Conservation (phyloP, 2,797 vertebrate species). For the Tadarida brasiliensis region DNA sequence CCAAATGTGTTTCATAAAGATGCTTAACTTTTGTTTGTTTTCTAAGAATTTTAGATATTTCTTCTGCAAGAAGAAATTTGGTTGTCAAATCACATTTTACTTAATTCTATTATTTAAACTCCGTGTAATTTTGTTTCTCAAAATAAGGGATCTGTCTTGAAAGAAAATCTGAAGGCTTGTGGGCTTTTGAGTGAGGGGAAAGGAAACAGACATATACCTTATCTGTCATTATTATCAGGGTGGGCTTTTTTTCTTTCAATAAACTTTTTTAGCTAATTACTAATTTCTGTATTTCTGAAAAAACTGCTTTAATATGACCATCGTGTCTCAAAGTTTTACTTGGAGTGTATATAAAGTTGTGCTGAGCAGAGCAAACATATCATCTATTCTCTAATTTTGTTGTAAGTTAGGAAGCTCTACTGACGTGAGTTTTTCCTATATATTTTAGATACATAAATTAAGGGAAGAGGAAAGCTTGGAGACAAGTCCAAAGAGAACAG, state of each 20-base stretch:
- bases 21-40: slow-evolving; percentile 50
- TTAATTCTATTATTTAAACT: slow-evolving; percentile 58
- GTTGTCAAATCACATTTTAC: slow-evolving; percentile 34
- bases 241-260: slow-evolving; percentile 9
- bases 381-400: slow-evolving; percentile 44
- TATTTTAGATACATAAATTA: slow-evolving; percentile 52
- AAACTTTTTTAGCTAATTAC: slow-evolving; percentile 10
- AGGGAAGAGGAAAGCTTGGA: slow-evolving; percentile 33
- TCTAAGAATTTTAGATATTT: slow-evolving; percentile 57
- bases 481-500: slow-evolving; percentile 20
- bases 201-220: background rate
- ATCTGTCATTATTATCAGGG: slow-evolving; percentile 19
- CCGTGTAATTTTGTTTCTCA: slow-evolving; percentile 17
- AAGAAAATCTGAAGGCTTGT: background rate
- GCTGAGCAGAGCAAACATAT: slow-evolving; percentile 38
- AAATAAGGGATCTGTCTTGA: background rate
- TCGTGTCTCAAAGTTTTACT: slow-evolving; percentile 37
- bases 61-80: slow-evolving; percentile 14
- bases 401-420: slow-evolving; percentile 6
- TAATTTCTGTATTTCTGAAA: slow-evolving; percentile 49
- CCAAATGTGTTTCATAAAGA: slow-evolving; percentile 34
- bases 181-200: background rate
- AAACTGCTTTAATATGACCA: slow-evolving; percentile 32
- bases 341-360: slow-evolving; percentile 21
- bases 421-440: background rate